Base-by-base conservation (phyloP, 1,140 invertebrate genomes). In the Drosophila gunungcola region DNA sequence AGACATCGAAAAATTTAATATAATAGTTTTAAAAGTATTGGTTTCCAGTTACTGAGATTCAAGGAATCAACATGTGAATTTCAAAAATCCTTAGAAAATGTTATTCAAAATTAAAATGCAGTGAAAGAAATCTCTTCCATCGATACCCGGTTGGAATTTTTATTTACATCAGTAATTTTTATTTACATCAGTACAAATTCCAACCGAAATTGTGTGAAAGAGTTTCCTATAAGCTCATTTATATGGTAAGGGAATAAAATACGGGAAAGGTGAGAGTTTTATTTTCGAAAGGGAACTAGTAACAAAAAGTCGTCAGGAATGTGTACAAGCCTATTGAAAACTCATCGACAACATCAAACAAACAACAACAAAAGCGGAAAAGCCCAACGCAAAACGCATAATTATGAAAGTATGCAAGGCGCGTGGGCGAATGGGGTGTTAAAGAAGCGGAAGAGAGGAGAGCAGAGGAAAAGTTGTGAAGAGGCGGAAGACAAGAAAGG, bases 361-460 rank as follows among this genome's bases (percentile, higher is more conserved):
- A 74, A 63, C 53, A 74, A 54, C 56, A 62, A 73, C 49, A 49
- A 57, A 43, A 60, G 41, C 39, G 57, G 46, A 48, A 68, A 52
- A 73, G 12, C 54, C 27, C 53, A 49, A 58, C 64, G 43, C 67
- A 51, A 69, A 78, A 73, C 41, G 74, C 69, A 86, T 86, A 86
- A 88, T 86, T 86, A 86, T 80, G 53, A 77, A 80, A 89, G 75
- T 79, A 78, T 82, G 82, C 62, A 67, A 57, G 64, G 69, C 64
- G 74, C 62, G 83, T 86, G 82, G 83, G 82, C 38, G 54, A 52
- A 67, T 39, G 16, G 60, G 46, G 46, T 38, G 58, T 21, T 42
- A 42, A 21, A 75, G 38, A 16, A 52, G 11, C 2, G 29, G 39
- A 39, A 13, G 10, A 13, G 21, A 34, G 21, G 54, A 42, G 49